Evolutionary conservation across 2,888 invertebrate genomes (phyloP).

Genomic region (Scaptomyza polygonia): DNA sequence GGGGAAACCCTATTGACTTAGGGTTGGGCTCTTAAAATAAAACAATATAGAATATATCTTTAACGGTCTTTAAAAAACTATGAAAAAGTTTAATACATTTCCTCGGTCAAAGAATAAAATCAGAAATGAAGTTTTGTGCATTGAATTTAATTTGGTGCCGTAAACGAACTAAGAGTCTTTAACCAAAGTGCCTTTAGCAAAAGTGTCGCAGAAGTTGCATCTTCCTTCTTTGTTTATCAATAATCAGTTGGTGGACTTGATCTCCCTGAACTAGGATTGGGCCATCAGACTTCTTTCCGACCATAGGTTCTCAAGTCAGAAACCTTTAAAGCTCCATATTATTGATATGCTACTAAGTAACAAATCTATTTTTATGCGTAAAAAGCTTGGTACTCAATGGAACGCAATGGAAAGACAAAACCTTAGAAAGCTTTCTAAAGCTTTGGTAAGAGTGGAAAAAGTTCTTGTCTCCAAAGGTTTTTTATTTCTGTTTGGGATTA

Average conservation of each 20-base stretch:
- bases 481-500: too few relatives aligned
- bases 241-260: too few relatives aligned
- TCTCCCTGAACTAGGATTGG: too few relatives aligned
- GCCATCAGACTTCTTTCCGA: too few relatives aligned
- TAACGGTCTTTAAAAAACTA: neutral
- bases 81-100: neutral
- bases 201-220: too few relatives aligned
- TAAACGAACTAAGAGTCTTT: neutral
- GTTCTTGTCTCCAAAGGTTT: too few relatives aligned
- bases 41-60: neutral
- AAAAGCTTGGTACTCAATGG: neutral
- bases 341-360: neutral
- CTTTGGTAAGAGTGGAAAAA: too few relatives aligned
- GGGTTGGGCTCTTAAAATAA: conserved; percentile 2
- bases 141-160: neutral
- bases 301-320: neutral
- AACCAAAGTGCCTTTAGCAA: too few relatives aligned
- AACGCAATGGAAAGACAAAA: neutral
- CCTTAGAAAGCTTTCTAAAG: conserved; percentile 9
- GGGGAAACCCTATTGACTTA: neutral
- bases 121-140: neutral
- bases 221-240: too few relatives aligned
- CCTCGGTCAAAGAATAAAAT: neutral
- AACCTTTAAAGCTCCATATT: neutral
- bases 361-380: neutral